These are phyloP conservation scores for Polyploca ridens DNA, from an alignment of 2,888 invertebrate genomes.

Conservation along the genomic window DNA sequence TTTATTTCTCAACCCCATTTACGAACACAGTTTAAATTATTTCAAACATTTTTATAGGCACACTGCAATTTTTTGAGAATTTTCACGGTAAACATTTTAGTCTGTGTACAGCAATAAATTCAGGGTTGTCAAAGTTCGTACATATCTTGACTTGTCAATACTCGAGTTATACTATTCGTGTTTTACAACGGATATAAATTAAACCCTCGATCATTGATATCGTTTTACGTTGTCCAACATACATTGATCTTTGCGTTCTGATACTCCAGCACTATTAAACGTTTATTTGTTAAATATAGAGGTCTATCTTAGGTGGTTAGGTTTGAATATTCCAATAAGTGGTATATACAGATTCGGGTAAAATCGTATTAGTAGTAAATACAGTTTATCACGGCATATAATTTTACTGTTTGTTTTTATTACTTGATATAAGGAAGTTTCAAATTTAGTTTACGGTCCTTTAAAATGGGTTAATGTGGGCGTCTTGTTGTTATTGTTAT, in stretches of 20 bases:
- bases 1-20: constrained; percentile 11
- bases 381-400: constrained; percentile 5
- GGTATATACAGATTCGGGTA: constrained; percentile 2
- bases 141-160: constrained; percentile 37
- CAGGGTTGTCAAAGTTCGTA: constrained; percentile 35
- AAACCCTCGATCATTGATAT: constrained; percentile 37
- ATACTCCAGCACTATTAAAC: not conserved
- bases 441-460: not conserved
- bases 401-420: constrained; percentile 8
- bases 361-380: constrained; percentile 3
- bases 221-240: constrained; percentile 33
- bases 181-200: constrained; percentile 51
- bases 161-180: constrained; percentile 39
- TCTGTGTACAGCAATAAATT: constrained; percentile 23
- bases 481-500: not conserved
- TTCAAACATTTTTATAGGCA: not conserved
- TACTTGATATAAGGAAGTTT: constrained; percentile 6
- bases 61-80: not conserved
- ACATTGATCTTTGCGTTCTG: constrained; percentile 20
- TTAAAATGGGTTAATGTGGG: not conserved
- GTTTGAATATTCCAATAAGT: not conserved
- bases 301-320: constrained; percentile 2
- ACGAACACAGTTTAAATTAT: not conserved
- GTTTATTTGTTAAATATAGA: not conserved
- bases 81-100: not conserved